Conservation (phyloP, 2,888 invertebrate species). For the Hyposoter dolosus region DNA sequence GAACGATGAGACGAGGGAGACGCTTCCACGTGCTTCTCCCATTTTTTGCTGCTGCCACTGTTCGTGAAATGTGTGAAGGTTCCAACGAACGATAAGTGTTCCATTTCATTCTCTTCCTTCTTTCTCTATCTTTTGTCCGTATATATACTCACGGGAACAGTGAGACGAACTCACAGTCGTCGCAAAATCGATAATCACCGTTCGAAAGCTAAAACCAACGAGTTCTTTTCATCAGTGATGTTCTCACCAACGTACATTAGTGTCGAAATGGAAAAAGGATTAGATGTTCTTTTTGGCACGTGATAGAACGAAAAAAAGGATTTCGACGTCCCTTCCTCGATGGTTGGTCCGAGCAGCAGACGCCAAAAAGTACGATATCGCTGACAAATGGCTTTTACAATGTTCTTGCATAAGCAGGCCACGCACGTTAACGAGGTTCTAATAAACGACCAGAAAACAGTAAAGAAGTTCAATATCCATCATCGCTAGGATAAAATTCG, state of each 20-base stretch:
- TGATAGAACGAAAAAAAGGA: neutral
- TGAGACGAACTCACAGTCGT: conserved; percentile 78
- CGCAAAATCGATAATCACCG: conserved; percentile 77
- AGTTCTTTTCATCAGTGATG: conserved; percentile 8
- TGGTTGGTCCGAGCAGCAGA: neutral
- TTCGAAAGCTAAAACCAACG: conserved; percentile 74
- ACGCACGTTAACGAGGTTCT: too few relatives aligned
- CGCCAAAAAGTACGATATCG: too few relatives aligned
- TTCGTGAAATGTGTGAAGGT: conserved; percentile 56
- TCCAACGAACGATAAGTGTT: conserved; percentile 76
- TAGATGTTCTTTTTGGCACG: neutral
- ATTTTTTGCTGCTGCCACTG: conserved; percentile 62
- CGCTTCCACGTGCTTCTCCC: conserved; percentile 44
- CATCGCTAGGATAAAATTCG: too few relatives aligned
- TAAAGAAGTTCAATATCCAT: too few relatives aligned
- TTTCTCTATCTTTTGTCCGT: conserved; percentile 8
- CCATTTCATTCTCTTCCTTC: conserved; percentile 75
- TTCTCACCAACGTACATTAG: conserved; percentile 2
- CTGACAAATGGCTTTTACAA: too few relatives aligned
- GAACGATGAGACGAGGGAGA: conserved; percentile 42
- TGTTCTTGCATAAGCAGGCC: too few relatives aligned
- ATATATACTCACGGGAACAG: conserved; percentile 72
- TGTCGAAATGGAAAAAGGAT: neutral
- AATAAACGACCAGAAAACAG: too few relatives aligned
- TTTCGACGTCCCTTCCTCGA: neutral